Percentiles rank a stretch among this genome's conserved stretches.
These are phyloP conservation scores for Pandemis heparana DNA, from an alignment of 2,888 invertebrate genomes.

Conservation along the genomic window DNA sequence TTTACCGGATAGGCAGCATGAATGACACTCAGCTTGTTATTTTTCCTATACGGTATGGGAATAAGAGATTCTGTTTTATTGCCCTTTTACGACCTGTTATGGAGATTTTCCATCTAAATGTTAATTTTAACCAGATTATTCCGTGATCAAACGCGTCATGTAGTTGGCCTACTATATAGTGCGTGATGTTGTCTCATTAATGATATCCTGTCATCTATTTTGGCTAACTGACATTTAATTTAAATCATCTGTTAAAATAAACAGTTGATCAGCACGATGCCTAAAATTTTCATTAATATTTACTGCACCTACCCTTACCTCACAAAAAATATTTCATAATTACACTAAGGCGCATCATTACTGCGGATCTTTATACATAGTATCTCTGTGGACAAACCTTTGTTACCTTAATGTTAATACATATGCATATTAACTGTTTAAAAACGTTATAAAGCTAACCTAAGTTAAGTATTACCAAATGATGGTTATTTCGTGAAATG, in stretches of 20 bases:
- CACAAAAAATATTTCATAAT: too few relatives aligned
- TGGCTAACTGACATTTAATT: neutral
- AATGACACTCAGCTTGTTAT: conserved; percentile 39
- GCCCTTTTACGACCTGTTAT: neutral
- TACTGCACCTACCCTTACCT: neutral
- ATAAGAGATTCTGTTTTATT: conserved; percentile 20
- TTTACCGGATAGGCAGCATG: conserved; percentile 24
- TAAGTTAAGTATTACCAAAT: too few relatives aligned
- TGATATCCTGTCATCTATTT: neutral
- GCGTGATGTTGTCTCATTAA: conserved; percentile 1
- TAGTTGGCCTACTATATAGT: neutral
- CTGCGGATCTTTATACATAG: too few relatives aligned
- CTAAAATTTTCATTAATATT: neutral
- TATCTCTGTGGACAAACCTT: too few relatives aligned
- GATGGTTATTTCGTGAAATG: too few relatives aligned
- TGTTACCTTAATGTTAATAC: too few relatives aligned
- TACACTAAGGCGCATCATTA: too few relatives aligned
- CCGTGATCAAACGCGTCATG: neutral
- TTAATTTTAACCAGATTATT: conserved; percentile 9
- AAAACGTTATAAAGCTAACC: too few relatives aligned
- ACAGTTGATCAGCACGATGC: neutral
- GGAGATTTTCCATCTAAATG: conserved; percentile 2
- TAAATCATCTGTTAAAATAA: neutral
- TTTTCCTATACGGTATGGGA: conserved; percentile 19
- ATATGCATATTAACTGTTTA: too few relatives aligned